Evolutionary conservation across 2,888 invertebrate species (phyloP).

Genomic region (Apoderus coryli): DNA sequence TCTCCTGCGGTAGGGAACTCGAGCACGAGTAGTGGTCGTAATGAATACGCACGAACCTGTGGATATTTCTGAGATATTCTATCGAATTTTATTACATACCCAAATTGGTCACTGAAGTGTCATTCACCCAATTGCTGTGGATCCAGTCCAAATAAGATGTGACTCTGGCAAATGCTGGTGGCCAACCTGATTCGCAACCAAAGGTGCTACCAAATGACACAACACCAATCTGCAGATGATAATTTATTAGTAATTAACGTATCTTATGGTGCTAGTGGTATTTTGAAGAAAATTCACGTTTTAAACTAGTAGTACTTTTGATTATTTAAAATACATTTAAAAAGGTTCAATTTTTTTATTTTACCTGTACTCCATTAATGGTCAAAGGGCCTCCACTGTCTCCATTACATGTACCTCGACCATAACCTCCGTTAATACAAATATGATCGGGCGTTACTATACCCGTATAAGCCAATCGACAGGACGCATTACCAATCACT

Average conservation of each 20-base stretch:
- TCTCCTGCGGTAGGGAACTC: no score
- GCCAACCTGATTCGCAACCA: slow-evolving; percentile 32
- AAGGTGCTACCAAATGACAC: slow-evolving; percentile 26
- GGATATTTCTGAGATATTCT: no score
- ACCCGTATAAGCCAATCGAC: slow-evolving; percentile 32
- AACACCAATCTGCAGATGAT: slow-evolving; percentile 22
- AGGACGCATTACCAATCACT: slow-evolving; percentile 33
- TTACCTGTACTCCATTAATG: slow-evolving; percentile 18
- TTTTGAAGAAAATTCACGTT: no score
- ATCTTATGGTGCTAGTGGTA: no score
- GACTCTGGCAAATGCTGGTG: slow-evolving; percentile 31
- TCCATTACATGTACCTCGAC: slow-evolving; percentile 36
- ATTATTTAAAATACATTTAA: no score
- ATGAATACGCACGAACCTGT: no score
- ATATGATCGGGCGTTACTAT: slow-evolving; percentile 32
- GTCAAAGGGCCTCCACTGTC: slow-evolving; percentile 31
- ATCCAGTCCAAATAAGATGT: slow-evolving; percentile 21
- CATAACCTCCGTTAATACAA: slow-evolving; percentile 33
- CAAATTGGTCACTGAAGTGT: no score
- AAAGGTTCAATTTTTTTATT: no score
- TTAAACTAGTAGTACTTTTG: no score
- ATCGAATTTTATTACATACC: no score
- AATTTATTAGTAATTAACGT: no score
- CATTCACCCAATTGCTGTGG: slow-evolving; percentile 6
- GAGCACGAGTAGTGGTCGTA: no score